A percentile compares a stretch with the other conserved stretches of the same genome.
These are phyloP conservation scores for Catharus fuscescens DNA, from an alignment of 2,113 vertebrate genomes.

Conservation along the genomic window DNA sequence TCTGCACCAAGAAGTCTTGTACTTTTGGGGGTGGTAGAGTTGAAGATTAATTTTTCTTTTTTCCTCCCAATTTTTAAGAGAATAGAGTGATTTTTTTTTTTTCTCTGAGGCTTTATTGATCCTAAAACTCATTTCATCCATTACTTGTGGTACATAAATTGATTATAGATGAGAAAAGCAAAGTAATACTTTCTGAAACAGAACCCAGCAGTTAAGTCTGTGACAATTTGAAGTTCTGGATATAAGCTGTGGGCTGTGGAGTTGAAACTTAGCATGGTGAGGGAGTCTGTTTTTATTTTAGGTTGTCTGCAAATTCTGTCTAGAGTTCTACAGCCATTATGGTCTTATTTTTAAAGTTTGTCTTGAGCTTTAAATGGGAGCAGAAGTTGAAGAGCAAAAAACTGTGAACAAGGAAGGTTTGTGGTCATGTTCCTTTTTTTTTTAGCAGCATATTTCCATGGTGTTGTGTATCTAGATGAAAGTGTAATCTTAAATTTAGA, in stretches of 20 bases:
- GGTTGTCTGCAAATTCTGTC: not conserved
- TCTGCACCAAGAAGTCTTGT: not conserved
- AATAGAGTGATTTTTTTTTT: not conserved
- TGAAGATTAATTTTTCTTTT: not conserved
- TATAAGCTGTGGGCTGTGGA: not conserved
- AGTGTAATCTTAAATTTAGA: not conserved
- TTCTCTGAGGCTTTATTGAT: not conserved
- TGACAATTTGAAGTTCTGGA: not conserved
- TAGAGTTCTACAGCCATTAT: not conserved
- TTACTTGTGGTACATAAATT: not conserved
- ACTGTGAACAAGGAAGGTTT: not conserved
- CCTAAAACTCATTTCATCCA: not conserved
- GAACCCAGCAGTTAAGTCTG: not conserved
- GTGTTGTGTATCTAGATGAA: not conserved
- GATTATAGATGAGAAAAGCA: not conserved
- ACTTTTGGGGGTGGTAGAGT: not conserved
- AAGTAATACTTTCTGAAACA: not conserved
- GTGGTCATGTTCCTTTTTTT: not conserved
- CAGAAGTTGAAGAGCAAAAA: not conserved
- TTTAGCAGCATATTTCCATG: not conserved
- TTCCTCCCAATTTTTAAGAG: not conserved
- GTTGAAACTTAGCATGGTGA: not conserved
- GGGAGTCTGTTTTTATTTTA: not conserved
- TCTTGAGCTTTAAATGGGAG: not conserved
- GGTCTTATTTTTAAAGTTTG: constrained; percentile 4